Evolutionary conservation across 2,113 vertebrate species (phyloP), one percentile per base, ranked within the genome.

Genomic region (Cichladusa arquata): DNA sequence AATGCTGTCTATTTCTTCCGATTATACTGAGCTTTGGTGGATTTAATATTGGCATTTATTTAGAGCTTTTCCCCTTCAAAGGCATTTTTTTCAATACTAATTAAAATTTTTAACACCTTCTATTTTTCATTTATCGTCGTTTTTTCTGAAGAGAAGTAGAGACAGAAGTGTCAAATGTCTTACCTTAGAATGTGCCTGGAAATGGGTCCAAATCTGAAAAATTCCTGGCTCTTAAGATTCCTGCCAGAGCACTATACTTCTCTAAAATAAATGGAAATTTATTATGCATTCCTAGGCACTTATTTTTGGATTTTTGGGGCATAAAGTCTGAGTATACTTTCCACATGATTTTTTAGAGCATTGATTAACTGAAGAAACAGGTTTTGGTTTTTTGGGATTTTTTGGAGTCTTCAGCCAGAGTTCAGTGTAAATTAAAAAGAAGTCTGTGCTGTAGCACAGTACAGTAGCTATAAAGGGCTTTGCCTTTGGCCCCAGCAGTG

Each of bases 121-220:
- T 4, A 5, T 86, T 95, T 91, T 31, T 86, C n/a, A 81, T 94
- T 92, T 81, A 48, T 72, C 0, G 0, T 65, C 16, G 48, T 73
- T 86, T 82, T 88, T 58, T 83, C 31, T 45, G 45, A 91, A 73
- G 77, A 42, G 62, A 88, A 77, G 72, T 78, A 87, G 81, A 87
- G 65, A 85, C 51, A 81, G 60, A 81, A 74, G 65, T 57, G 61
- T 88, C 19, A 48, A 60, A 65, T 65, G 14, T 36, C 45, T 94
- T 93, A 61, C 8, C 19, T 7, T 78, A 66, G n/a, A 78, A 57
- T 2, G 11, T 78, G 10, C 38, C 29, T 84, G 19, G 40, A 71
- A 90, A 29, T 47, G 19, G 33, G 25, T 78, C 19, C 2, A 2
- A 78, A 66, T 87, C 31, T 89, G 51, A 81, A 58, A 69, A 87